Conservation (phyloP, 1,140 invertebrate genomes). For the Holotrichia oblita region DNA sequence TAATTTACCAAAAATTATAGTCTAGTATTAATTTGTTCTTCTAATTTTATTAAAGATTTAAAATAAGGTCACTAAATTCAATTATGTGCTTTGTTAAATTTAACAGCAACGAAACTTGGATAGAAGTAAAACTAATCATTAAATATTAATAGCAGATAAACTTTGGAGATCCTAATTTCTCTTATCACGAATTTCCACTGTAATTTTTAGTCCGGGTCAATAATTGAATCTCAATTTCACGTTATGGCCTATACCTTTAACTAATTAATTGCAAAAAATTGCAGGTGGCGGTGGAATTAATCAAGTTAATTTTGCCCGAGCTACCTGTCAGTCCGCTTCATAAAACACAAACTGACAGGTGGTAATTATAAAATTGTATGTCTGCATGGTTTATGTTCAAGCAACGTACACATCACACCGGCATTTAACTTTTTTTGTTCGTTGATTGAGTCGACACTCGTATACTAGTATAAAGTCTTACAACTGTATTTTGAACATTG, state of each 20-base stretch:
- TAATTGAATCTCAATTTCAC: constrained; percentile 28
- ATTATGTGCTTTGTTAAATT: too few species aligned
- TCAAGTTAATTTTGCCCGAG: constrained; percentile 40
- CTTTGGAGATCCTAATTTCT: too few species aligned
- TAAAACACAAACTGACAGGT: constrained; percentile 42
- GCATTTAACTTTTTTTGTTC: background rate
- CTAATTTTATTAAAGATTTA: too few species aligned
- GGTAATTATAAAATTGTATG: constrained; percentile 37
- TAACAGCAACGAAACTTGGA: too few species aligned
- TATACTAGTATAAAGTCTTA: background rate
- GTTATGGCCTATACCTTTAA: background rate
- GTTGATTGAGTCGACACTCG: background rate
- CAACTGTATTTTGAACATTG: too few species aligned
- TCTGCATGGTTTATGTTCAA: background rate
- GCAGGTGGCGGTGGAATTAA: constrained; percentile 44
- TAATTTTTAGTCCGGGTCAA: background rate
- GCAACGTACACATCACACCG: background rate
- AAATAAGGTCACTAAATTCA: too few species aligned
- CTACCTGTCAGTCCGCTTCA: constrained; percentile 40
- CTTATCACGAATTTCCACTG: background rate
- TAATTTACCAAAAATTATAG: too few species aligned
- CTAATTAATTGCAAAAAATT: constrained; percentile 45
- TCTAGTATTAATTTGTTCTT: too few species aligned
- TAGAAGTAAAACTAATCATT: too few species aligned
- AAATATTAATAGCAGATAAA: too few species aligned